Base-by-base conservation (phyloP, 2,113 vertebrate species). In the Pedetes capensis region DNA sequence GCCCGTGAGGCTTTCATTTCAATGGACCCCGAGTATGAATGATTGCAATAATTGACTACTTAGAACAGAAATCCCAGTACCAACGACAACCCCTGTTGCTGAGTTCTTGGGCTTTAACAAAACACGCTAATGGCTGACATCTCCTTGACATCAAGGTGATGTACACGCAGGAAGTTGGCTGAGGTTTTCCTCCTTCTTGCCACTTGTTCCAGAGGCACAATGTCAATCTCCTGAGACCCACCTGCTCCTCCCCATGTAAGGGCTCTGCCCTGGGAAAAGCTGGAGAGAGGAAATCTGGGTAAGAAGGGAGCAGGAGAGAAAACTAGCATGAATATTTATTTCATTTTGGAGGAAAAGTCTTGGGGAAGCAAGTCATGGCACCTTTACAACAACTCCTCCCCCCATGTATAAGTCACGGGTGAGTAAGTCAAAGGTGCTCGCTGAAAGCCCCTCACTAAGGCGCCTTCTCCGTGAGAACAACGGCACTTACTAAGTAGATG, bases 301-400 rank as follows among this genome's bases (percentile, higher is more conserved):
- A 57, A 68, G 29, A 23, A 34, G 25, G 12, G 4, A 27, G 8
- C 23, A 17, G 57, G 18, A 7, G 12, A 47, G 69, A 13, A 39
- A 14, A 42, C 8, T 6, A 1, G 16, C 53, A 47, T 3, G 0
- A 0, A 34, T 4, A 8, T 63, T 17, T 34, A 29, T 29, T 71
- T 57, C 47, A 51, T n/a, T n/a, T n/a, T n/a, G n/a, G 66, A n/a
- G 53, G 20, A 29, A 42, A 53, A 8, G 2, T 27, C 10, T 13
- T 27, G 12, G 32, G 17, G 37, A 78, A 61, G 3, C 72, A 55
- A 76, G 37, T 23, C 34, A 8, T 4, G 2, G n/a, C 8, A 18
- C 8, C 29, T 32, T 32, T 8, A 10, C 23, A 63, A 17, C 59
- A 32, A 3, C 2, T 17, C 29, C 2, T 6, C 78, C n/a, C 23